A percentile compares a stretch with the other conserved stretches of the same genome.
Evolutionary conservation across 2,888 invertebrate species (phyloP).

Genomic region (Phrixothrix hirtus): DNA sequence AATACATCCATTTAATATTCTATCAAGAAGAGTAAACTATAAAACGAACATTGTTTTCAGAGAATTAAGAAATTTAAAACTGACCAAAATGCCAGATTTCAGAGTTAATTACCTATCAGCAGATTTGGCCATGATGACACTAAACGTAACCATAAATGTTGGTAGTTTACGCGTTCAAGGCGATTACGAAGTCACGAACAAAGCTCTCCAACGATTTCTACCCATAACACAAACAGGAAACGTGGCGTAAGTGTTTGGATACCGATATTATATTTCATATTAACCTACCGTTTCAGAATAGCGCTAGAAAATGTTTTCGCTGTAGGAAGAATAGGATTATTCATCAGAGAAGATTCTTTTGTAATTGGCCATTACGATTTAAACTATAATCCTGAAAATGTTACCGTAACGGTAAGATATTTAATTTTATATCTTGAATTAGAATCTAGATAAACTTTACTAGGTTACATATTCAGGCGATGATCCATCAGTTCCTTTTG

Average conservation of each 20-base stretch:
- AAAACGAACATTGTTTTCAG: too few species aligned
- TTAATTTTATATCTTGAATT: conserved; percentile 24
- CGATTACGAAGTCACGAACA: conserved; percentile 49
- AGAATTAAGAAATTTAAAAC: conserved; percentile 47
- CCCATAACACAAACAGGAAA: conserved; percentile 49
- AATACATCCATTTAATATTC: too few species aligned
- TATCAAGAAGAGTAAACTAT: too few species aligned
- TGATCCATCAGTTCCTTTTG: conserved; percentile 39
- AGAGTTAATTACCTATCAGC: conserved; percentile 47
- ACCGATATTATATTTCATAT: neutral
- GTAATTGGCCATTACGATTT: conserved; percentile 63
- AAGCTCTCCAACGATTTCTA: conserved; percentile 46
- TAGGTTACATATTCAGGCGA: conserved; percentile 45
- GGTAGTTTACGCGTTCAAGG: conserved; percentile 50
- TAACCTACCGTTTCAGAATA: conserved; percentile 52
- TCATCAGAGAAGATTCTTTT: conserved; percentile 62
- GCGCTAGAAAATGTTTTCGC: conserved; percentile 61
- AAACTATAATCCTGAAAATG: conserved; percentile 60
- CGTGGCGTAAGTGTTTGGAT: conserved; percentile 45
- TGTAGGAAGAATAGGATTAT: conserved; percentile 61
- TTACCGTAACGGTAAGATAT: conserved; percentile 59
- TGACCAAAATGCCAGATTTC: conserved; percentile 50
- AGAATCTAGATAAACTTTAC: neutral
- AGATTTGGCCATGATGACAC: conserved; percentile 45
- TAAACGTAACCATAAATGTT: conserved; percentile 46